Evolutionary conservation across 2,888 invertebrate species (phyloP).

Genomic region (Incurvaria masculella): DNA sequence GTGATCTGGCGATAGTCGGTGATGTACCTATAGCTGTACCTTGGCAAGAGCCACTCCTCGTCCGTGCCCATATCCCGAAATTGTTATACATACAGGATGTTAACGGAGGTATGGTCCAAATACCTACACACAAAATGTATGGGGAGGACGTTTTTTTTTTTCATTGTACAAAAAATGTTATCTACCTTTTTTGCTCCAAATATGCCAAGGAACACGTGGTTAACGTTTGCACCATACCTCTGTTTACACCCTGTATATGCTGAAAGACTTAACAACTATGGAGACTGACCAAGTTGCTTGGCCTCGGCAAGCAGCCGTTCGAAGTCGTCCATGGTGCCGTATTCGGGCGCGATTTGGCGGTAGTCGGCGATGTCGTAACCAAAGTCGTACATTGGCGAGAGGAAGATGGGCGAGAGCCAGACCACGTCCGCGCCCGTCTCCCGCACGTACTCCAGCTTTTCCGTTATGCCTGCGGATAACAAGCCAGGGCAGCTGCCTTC

Average conservation of each 20-base stretch:
- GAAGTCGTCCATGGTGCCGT: constrained; percentile 70
- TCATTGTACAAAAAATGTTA: neutral
- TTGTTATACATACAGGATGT: too few species aligned
- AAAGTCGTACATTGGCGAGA: constrained; percentile 73
- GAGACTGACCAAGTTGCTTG: constrained; percentile 38
- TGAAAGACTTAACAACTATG: neutral
- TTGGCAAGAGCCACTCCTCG: neutral
- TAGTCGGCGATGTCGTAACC: constrained; percentile 77
- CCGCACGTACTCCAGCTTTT: constrained; percentile 50
- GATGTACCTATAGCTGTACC: too few species aligned
- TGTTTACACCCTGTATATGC: constrained; percentile 4
- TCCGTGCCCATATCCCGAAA: neutral
- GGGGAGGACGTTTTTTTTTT: neutral
- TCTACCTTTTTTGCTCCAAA: too few species aligned
- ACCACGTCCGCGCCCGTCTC: constrained; percentile 60
- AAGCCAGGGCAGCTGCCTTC: too few species aligned
- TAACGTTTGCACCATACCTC: too few species aligned
- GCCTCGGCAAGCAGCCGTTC: constrained; percentile 50
- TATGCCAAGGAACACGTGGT: too few species aligned
- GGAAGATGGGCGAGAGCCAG: constrained; percentile 71
- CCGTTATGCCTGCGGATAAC: constrained; percentile 40
- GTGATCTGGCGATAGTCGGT: too few species aligned
- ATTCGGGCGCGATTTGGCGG: constrained; percentile 60
- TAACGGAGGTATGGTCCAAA: too few species aligned
- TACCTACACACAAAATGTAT: too few species aligned